Percentiles rank a stretch among this genome's conserved stretches.
Conservation (phyloP, 2,888 invertebrate genomes). For the Eupeodes latifasciatus region DNA sequence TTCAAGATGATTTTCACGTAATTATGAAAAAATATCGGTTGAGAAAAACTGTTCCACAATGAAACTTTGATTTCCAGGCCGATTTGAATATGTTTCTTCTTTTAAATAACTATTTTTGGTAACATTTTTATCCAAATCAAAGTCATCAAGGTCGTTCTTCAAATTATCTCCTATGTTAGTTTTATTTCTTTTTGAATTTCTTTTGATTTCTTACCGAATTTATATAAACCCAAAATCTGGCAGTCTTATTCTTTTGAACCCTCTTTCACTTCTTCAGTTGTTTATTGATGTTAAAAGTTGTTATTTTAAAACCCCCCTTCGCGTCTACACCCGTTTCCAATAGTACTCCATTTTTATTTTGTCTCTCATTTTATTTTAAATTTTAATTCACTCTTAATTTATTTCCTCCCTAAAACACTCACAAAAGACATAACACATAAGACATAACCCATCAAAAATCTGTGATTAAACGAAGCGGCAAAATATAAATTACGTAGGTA, state of each 20-base stretch:
- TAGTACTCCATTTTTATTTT: background rate
- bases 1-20: too few relatives aligned
- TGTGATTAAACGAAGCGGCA: constrained; percentile 15
- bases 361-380: constrained; percentile 4
- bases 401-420: constrained; percentile 15
- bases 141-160: too few relatives aligned
- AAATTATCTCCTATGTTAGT: too few relatives aligned
- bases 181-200: too few relatives aligned
- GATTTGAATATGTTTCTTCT: too few relatives aligned
- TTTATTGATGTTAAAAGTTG: constrained; percentile 9
- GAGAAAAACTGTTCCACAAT: too few relatives aligned
- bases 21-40: too few relatives aligned
- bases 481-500: background rate
- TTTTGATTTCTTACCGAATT: too few relatives aligned
- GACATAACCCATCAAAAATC: background rate
- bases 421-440: background rate
- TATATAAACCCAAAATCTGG: background rate
- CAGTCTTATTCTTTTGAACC: background rate
- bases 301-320: background rate
- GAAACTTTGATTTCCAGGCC: too few relatives aligned
- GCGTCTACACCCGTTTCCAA: background rate
- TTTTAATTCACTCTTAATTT: constrained; percentile 30
- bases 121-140: too few relatives aligned
- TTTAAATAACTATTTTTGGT: too few relatives aligned
- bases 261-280: constrained; percentile 14